A percentile compares a stretch with the other conserved stretches of the same genome.
Evolutionary conservation across 1,140 invertebrate species (phyloP).

Genomic region (Halesus radiatus): DNA sequence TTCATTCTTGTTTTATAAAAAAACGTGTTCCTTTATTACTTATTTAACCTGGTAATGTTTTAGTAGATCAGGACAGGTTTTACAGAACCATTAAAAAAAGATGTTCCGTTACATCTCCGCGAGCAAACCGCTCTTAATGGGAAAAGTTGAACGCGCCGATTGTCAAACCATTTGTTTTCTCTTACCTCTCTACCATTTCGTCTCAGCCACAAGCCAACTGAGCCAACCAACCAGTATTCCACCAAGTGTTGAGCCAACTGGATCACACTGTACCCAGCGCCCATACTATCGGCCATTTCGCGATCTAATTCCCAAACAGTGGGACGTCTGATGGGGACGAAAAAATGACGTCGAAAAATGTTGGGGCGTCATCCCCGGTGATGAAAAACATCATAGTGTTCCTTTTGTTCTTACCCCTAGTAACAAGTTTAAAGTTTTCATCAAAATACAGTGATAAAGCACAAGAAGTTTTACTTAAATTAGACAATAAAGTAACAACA

Average conservation of each 20-base stretch:
- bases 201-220: not conserved
- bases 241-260: not conserved
- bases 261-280: not conserved
- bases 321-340: not conserved
- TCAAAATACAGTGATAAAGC: constrained; percentile 49
- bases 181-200: not conserved
- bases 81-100: not conserved
- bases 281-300: not conserved
- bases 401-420: not conserved
- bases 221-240: constrained; percentile 9
- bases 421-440: constrained; percentile 44
- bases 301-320: not conserved
- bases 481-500: not conserved
- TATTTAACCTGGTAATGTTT: too few species aligned
- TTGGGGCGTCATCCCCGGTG: constrained; percentile 8
- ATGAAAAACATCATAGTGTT: not conserved
- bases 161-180: constrained; percentile 2
- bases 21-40: too few species aligned
- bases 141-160: constrained; percentile 6
- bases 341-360: not conserved
- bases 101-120: not conserved
- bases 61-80: too few species aligned
- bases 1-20: too few species aligned
- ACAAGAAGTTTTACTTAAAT: not conserved
- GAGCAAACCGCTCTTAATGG: not conserved